phyloP scores from a whole-genome alignment of 2,888 invertebrate species.

The Drosophila meridiana region DNA sequence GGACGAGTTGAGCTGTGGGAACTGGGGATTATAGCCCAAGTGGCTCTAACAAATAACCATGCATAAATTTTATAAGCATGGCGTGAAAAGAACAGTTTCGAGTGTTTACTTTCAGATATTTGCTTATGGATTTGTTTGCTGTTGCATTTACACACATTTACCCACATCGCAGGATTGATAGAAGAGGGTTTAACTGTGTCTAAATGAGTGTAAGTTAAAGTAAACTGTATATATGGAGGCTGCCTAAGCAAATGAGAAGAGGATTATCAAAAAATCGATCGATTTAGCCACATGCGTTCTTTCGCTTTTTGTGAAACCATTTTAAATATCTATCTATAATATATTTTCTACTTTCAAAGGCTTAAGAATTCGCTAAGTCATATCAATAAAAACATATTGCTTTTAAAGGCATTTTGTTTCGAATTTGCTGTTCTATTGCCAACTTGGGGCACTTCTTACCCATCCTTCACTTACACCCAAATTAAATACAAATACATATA shows the following conservation, averaged over 20 bases:
- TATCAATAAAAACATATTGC: background rate
- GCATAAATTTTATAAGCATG: conserved; percentile 67
- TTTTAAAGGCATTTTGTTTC: background rate
- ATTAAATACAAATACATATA: background rate
- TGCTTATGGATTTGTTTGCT: conserved; percentile 39
- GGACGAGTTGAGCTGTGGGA: conserved; percentile 4
- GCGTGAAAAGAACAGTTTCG: conserved; percentile 59
- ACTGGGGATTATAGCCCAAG: conserved; percentile 62
- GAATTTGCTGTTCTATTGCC: background rate
- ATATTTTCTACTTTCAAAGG: background rate
- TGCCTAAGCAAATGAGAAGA: background rate
- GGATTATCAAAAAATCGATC: background rate
- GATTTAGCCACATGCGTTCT: background rate
- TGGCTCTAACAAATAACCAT: conserved; percentile 64
- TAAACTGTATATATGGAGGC: background rate
- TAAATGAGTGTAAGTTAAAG: background rate
- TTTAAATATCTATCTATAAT: no score
- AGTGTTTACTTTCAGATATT: conserved; percentile 57
- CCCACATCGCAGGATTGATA: background rate
- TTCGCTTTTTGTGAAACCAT: no score
- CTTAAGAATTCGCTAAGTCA: background rate
- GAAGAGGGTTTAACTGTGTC: conserved; percentile 4
- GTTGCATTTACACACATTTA: conserved; percentile 21
- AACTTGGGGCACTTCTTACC: background rate
- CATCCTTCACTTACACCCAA: background rate